Conservation (phyloP, 2,888 invertebrate genomes). For the Coremacera marginata region DNA sequence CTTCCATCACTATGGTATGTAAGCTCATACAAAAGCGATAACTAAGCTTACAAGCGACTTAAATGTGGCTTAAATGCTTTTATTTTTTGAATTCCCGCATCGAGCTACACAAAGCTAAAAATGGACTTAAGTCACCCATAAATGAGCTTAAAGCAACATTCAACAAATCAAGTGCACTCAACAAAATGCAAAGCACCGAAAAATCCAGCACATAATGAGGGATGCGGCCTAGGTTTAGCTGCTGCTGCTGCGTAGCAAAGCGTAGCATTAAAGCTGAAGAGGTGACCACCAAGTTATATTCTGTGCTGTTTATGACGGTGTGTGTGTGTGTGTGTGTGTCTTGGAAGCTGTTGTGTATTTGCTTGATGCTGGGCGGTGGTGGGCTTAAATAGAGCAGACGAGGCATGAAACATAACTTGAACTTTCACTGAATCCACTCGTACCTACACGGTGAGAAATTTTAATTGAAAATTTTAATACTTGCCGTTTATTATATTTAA, state of each 20-base stretch:
- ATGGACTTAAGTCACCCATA: conserved; percentile 9
- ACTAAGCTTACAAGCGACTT: conserved; percentile 5
- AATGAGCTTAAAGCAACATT: conserved; percentile 24
- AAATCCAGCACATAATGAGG: background rate
- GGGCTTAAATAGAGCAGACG: background rate
- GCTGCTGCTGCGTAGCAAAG: background rate
- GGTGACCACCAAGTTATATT: no score
- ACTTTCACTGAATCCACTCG: no score
- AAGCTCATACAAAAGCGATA: background rate
- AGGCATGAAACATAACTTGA: background rate
- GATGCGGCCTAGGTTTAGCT: background rate
- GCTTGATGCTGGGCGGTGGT: background rate
- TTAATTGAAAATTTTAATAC: no score
- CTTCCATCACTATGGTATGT: background rate
- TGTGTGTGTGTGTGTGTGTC: background rate
- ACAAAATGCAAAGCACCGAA: conserved; percentile 1
- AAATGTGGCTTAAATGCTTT: background rate
- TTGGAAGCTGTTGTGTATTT: background rate
- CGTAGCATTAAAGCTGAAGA: background rate
- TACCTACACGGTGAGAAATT: no score
- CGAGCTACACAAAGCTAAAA: background rate
- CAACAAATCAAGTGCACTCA: conserved; percentile 17
- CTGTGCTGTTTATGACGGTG: background rate
- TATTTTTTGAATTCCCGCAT: background rate
- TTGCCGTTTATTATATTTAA: no score